Conservation (phyloP, 2,888 invertebrate genomes). For the Gisinianus flammeolus region DNA sequence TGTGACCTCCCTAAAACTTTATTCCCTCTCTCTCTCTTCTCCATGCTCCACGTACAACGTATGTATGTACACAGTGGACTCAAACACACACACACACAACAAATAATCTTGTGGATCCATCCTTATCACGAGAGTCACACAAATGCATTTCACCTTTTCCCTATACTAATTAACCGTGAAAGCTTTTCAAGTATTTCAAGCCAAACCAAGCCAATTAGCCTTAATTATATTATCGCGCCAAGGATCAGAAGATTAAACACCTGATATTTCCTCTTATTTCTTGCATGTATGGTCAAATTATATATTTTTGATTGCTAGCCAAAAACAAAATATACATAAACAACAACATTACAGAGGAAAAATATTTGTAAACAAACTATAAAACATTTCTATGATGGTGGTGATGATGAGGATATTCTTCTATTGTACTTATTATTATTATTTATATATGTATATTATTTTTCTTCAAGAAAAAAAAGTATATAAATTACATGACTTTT, state of each 20-base stretch:
- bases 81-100: not conserved
- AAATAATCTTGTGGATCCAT: not conserved
- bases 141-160: not conserved
- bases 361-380: too few species aligned
- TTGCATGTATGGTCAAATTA: too few species aligned
- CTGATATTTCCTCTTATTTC: slow-evolving; percentile 29
- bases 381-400: too few species aligned
- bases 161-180: slow-evolving; percentile 31
- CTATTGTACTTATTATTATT: too few species aligned
- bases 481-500: too few species aligned
- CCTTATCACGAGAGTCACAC: not conserved
- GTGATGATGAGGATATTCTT: too few species aligned
- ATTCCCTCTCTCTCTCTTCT: not conserved
- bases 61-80: not conserved
- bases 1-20: not conserved
- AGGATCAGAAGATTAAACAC: slow-evolving; percentile 37
- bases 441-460: too few species aligned
- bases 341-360: too few species aligned
- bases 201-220: slow-evolving; percentile 34
- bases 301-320: too few species aligned
- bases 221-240: slow-evolving; percentile 33
- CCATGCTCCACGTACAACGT: too few species aligned
- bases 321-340: too few species aligned
- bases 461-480: too few species aligned
- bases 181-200: slow-evolving; percentile 36